Base-by-base conservation (phyloP, 2,888 invertebrate species). In the Strigamia crassipes region DNA sequence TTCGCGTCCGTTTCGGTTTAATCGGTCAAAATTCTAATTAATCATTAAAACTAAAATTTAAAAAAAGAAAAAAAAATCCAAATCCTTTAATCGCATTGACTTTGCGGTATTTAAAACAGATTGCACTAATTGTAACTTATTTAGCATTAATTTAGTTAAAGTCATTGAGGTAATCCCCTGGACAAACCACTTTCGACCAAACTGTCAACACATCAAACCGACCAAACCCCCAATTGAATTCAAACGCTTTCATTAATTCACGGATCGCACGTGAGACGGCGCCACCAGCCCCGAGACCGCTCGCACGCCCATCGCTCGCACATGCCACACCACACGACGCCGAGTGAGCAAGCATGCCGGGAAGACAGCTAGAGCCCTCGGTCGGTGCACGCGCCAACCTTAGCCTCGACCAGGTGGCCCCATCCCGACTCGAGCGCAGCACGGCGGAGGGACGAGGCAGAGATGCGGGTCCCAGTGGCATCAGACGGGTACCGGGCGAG, bases 401-500 rank as follows among this genome's bases (percentile, higher is more conserved):
- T 31, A 31, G 27, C 27, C 73, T 31, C 31, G 73, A 73, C 73
- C 73, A 73, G 73, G 73, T 73, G 73, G 27, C 73, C 61, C 31
- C 73, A 73, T 73, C 73, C 73, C 73, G 73, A 73, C 73, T 73
- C 73, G 73, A 73, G 73, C 73, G 73, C 73, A 73, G 73, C 73
- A 73, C 73, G 73, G 73, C 73, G 73, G 73, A 73, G 73, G 73
- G 31, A 73, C 73, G 73, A 73, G 73, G 73, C 73, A 73, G 73
- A 73, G 73, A 73, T 73, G 73, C 73, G 73, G 73, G 73, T 73
- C 73, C 73, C 73, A 73, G 73, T 73, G 73, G 73, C 73, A 73
- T 73, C 73, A 73, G 73, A 73, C 73, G 73, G 73, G 73, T 73
- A 73, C 73, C 27, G 73, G 73, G 73, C 73, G 73, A 73, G 73